A percentile compares a stretch with the other conserved stretches of the same genome.
Evolutionary conservation across 1,140 invertebrate genomes (phyloP).

Genomic region (Acromyrmex charruanus): DNA sequence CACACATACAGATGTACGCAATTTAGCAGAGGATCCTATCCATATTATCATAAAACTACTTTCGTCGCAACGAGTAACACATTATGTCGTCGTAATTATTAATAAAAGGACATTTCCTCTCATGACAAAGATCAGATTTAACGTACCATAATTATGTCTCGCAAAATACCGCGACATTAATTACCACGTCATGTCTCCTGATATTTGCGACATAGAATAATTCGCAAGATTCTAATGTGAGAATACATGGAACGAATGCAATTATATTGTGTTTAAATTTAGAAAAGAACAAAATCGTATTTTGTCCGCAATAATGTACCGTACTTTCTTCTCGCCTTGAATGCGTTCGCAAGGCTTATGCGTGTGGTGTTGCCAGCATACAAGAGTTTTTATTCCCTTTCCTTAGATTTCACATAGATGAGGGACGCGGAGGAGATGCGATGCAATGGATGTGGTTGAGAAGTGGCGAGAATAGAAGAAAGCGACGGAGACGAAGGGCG

Average conservation of each 20-base stretch:
- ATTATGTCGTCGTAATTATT: slow-evolving; percentile 14
- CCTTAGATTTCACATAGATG: background rate
- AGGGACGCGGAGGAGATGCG: background rate
- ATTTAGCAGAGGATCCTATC: slow-evolving; percentile 4
- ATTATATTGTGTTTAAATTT: background rate
- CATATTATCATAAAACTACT: background rate
- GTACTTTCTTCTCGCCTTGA: background rate
- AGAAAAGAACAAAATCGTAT: background rate
- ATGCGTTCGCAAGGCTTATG: background rate
- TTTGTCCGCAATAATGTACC: background rate
- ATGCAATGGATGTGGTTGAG: background rate
- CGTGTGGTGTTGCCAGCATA: too few species aligned
- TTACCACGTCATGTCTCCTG: background rate
- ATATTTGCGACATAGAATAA: slow-evolving; percentile 14
- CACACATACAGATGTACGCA: background rate
- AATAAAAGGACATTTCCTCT: slow-evolving; percentile 33
- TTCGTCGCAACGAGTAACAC: background rate
- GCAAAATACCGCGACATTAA: background rate
- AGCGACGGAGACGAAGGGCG: background rate
- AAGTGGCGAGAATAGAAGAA: slow-evolving; percentile 4
- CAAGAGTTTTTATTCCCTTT: background rate
- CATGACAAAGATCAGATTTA: slow-evolving; percentile 14
- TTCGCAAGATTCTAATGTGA: background rate
- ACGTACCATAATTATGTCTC: slow-evolving; percentile 25
- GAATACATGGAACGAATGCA: background rate